Evolutionary conservation across 2,888 invertebrate species (phyloP), one percentile per base, ranked within the genome.

Genomic region (Iselma pallidipennis): DNA sequence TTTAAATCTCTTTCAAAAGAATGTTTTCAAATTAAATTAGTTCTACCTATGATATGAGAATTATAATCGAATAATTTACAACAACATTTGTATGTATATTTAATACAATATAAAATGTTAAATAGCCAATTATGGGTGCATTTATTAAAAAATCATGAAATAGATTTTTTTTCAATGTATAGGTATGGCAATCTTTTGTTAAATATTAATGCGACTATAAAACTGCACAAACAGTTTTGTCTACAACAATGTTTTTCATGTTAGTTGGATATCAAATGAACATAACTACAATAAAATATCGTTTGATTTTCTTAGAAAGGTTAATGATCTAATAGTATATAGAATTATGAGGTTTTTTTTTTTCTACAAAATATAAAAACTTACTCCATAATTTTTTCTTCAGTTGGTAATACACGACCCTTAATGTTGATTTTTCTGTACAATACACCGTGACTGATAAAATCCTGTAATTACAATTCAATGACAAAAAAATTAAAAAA

Each of bases 391-490:
- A 83, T 78, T 42, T 79, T 75, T 2, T 77, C 68, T 57, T 73
- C 66, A 9, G 76, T 71, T 9, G 87, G 87, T n/a, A 86, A 71
- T 26, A 76, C 76, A 55, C 83, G 82, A 1, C 87, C 82, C 0
- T 87, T 87, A 23, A 85, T 83, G 69, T 79, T 80, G 45, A 88
- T 83, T 76, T 87, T 87, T 64, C 78, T 75, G 75, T 86, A 82
- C 28, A 73, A 70, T 7, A 85, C 68, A 5, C 83, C 83, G 48
- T 74, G 76, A 9, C 73, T 66, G 7, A 69, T 71, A 66, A 85
- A 82, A 29, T 82, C 83, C 84, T 84, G 75, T 37, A 80, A 81
- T 66, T 66, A 37, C n/a, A n/a, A n/a, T 42, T 7, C 1, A 42
- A 19, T 16, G 2, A 37, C 3, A 29, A 1, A 29, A 12, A 29